Evolutionary conservation across 1,140 invertebrate species (phyloP), one percentile per base, ranked within the genome.

Genomic region (Lasaia peninsularis): DNA sequence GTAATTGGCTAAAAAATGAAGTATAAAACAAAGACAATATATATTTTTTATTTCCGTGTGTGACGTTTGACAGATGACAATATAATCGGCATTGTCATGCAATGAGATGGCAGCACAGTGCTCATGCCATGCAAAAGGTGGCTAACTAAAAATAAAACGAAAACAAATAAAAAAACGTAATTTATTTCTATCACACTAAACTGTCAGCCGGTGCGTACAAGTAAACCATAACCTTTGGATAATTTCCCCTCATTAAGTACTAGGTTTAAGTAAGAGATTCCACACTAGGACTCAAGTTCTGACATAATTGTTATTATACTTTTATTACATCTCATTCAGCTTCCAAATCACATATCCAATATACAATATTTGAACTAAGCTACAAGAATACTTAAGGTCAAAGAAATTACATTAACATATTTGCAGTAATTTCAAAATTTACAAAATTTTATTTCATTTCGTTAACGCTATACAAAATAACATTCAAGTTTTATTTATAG

Each of bases 231-330:
- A 78, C 71, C 78, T 78, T 78, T 82, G 74, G 76, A 81, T 71
- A 72, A 64, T 57, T 56, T 67, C 70, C 72, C 80, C 75, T 76
- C 73, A 73, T 77, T 87, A 88, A 86, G 84, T 87, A 87, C 84
- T 85, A 82, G 62, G 49, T 73, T 82, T 80, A 80, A 83, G 79
- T 81, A 81, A 69, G 78, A 86, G 84, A 86, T 85, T 88, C 82
- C 71, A 60, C 35, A 44, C 14, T 51, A 56, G 51, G 48, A 58
- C 53, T 62, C 63, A 48, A 60, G 28, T 54, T 35, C 14, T 56
- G 44, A 48, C 34, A 56, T 24, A 31, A 28, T n/a, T 35, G 33
- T 16, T 16, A 21, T 52, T 31, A 14, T 52, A 58, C 8, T 37
- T 37, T 14, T 14, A 40, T 18, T 44, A 44, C 37, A 44, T 16